Base-by-base conservation (phyloP, 1,140 invertebrate species). In the Papilio helenus region DNA sequence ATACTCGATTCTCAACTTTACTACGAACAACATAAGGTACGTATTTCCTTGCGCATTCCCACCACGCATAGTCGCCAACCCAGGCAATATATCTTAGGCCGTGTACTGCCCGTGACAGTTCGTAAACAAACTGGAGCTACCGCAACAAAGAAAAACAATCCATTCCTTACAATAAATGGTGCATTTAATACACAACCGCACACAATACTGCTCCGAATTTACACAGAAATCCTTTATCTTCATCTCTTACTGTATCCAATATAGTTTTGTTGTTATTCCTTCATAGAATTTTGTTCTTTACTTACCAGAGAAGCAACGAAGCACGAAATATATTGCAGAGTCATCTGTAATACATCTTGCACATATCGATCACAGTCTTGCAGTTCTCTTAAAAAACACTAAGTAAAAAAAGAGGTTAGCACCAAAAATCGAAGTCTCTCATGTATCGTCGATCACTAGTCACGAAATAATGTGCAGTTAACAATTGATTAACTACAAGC, bases 71-170 rank as follows among this genome's bases (percentile, higher is more conserved):
- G 93, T 94, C 93, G 92, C 93, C 93, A 93, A 92, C 93, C 92
- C 92, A 92, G 92, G 92, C 93, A 94, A 94, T 94, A 94, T 94
- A 94, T 94, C 93, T 94, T 94, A 92, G 90, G 92, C 92, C 91
- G 93, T 94, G 89, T 93, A 93, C 92, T 94, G 92, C 84, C 92
- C 92, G 92, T 94, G 93, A 94, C 93, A 94, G 92, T 94, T 94
- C 92, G 93, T 94, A 94, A 94, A 94, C 93, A 94, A 94, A 94
- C 92, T 92, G 92, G 89, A 92, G 89, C 92, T 94, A 93, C 93
- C 92, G 90, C 92, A 93, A 94, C 92, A 93, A 92, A 89, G 90
- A 86, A 83, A 81, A 72, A 85, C 79, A 85, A 85, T 79, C 84
- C 84, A 84, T 89, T 87, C 8, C 39, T 86, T 68, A 79, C 29